These are phyloP conservation scores for Nysson spinosus DNA, from an alignment of 2,888 invertebrate species.

Conservation along the genomic window DNA sequence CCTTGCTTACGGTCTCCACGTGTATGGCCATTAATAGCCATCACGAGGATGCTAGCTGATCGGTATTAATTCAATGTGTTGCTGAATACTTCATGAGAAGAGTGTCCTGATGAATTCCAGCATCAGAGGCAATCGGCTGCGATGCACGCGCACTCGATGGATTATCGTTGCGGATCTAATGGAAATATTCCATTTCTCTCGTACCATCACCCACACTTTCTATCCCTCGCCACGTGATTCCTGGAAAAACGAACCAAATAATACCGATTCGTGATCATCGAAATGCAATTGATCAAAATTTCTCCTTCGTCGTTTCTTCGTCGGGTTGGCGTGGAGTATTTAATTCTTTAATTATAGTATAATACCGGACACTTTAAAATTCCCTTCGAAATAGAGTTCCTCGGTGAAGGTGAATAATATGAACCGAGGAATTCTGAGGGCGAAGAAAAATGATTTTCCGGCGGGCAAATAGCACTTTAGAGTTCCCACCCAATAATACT, in stretches of 20 bases:
- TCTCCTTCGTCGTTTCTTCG: constrained; percentile 19
- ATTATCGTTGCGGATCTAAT: constrained; percentile 54
- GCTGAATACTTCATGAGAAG: constrained; percentile 58
- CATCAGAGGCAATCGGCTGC: constrained; percentile 42
- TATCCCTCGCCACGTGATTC: constrained; percentile 5
- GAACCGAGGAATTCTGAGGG: neutral
- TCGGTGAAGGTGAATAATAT: constrained; percentile 2
- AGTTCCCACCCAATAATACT: constrained; percentile 36
- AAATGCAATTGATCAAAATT: constrained; percentile 36
- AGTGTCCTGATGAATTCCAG: constrained; percentile 54
- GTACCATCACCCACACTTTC: constrained; percentile 8
- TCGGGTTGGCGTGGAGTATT: too few species aligned
- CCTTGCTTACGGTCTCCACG: constrained; percentile 1
- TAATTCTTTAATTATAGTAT: too few species aligned
- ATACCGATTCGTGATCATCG: constrained; percentile 18
- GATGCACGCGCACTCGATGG: constrained; percentile 28
- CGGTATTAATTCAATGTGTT: constrained; percentile 56
- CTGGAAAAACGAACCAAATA: too few species aligned
- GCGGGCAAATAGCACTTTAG: constrained; percentile 1
- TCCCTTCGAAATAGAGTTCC: neutral
- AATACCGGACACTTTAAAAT: too few species aligned
- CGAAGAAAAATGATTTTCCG: constrained; percentile 3
- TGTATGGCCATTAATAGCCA: constrained; percentile 45
- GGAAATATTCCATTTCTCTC: constrained; percentile 57
- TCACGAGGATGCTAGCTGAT: constrained; percentile 38